Conservation (phyloP, 2,797 vertebrate genomes). For the Mionectes olivaceus region DNA sequence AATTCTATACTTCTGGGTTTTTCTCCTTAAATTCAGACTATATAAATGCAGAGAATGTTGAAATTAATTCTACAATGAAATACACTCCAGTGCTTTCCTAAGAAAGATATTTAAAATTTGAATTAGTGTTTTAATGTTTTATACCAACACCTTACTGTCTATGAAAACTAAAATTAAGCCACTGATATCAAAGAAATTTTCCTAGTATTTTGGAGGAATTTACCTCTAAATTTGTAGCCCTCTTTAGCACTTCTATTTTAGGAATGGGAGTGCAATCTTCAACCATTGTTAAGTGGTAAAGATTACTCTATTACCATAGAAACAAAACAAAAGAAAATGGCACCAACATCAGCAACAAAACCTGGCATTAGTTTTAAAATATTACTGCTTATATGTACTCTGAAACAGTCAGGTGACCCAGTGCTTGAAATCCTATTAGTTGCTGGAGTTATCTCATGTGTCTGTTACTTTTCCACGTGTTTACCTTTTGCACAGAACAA, state of each 20-base stretch:
- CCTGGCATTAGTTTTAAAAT: neutral
- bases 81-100: neutral
- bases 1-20: neutral
- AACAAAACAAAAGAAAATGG: neutral
- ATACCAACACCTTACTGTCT: rapidly evolving
- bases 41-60: neutral
- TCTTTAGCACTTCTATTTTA: neutral
- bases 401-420: neutral
- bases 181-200: neutral
- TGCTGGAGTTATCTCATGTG: neutral
- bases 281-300: neutral
- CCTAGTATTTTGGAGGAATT: neutral
- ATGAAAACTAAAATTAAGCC: neutral
- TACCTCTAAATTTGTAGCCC: neutral
- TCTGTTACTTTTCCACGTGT: neutral
- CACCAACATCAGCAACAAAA: rapidly evolving
- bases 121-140: neutral
- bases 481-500: neutral
- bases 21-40: neutral
- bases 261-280: neutral
- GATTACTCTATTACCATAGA: neutral
- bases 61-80: neutral
- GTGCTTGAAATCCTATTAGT: neutral
- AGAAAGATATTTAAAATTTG: neutral
- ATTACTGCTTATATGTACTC: neutral